Conservation (phyloP, 2,888 invertebrate species). For the Heteromurus nitidus region DNA sequence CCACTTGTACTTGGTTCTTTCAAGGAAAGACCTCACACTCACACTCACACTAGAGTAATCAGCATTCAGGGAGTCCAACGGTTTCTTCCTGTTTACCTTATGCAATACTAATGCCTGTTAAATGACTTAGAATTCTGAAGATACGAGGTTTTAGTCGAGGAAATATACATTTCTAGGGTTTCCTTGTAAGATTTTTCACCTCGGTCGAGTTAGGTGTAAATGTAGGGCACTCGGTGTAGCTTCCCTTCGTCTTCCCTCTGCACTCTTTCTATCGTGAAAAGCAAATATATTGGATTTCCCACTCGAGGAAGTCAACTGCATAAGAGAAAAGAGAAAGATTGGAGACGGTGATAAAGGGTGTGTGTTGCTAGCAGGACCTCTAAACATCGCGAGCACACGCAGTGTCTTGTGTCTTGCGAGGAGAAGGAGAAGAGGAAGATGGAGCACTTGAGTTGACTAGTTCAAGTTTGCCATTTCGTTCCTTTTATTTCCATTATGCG, state of each 20-base stretch:
- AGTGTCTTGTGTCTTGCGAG: slow-evolving; percentile 17
- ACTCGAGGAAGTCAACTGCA: slow-evolving; percentile 46
- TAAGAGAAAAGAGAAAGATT: slow-evolving; percentile 46
- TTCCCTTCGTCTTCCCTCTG: background rate
- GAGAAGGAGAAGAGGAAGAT: slow-evolving; percentile 33
- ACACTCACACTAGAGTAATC: no score
- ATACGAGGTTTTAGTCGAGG: background rate
- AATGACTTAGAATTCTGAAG: no score
- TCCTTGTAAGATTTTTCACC: slow-evolving; percentile 19
- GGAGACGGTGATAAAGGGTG: slow-evolving; percentile 41
- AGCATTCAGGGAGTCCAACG: no score
- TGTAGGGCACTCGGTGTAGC: no score
- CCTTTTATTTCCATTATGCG: slow-evolving; percentile 29
- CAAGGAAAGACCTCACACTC: no score
- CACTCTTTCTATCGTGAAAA: slow-evolving; percentile 26
- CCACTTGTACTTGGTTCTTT: no score
- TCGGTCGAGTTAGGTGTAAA: slow-evolving; percentile 1
- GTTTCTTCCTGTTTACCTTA: no score
- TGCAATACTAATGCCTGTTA: no score
- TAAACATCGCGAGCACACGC: slow-evolving; percentile 3
- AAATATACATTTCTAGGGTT: background rate
- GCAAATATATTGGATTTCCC: slow-evolving; percentile 57
- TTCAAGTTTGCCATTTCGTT: slow-evolving; percentile 59
- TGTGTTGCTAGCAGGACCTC: slow-evolving; percentile 36
- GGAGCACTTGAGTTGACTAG: slow-evolving; percentile 44